phyloP scores from a whole-genome alignment of 2,113 vertebrate species.

The Mastomys coucha region DNA sequence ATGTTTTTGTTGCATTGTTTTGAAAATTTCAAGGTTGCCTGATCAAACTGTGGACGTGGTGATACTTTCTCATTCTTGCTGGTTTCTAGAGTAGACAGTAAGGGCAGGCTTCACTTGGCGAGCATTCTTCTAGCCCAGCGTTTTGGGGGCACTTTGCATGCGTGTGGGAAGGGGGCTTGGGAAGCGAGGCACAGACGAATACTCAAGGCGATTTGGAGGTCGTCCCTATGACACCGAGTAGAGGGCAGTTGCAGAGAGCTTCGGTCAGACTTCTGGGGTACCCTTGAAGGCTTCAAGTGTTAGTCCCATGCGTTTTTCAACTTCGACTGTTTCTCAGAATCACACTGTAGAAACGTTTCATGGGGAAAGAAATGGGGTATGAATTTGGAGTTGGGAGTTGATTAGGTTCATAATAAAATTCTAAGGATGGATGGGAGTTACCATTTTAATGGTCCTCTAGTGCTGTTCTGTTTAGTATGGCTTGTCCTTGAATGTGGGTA shows the following conservation, averaged over 20 bases:
- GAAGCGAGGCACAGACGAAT: conserved; percentile 34
- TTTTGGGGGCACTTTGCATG: conserved; percentile 38
- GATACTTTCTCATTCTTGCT: conserved; percentile 60
- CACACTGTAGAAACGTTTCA: neutral
- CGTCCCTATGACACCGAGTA: conserved; percentile 16
- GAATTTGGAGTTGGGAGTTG: conserved; percentile 39
- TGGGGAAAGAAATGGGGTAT: conserved; percentile 32
- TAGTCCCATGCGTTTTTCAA: conserved; percentile 40
- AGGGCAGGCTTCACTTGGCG: conserved; percentile 33
- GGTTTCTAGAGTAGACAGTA: conserved; percentile 57
- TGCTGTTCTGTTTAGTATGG: conserved; percentile 47
- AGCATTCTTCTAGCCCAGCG: conserved; percentile 31
- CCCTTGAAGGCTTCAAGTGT: conserved; percentile 24
- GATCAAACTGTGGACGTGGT: conserved; percentile 61
- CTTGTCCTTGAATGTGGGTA: conserved; percentile 41
- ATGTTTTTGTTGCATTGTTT: conserved; percentile 80
- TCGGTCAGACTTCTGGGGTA: conserved; percentile 57
- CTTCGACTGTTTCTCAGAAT: conserved; percentile 49
- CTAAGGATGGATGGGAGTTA: conserved; percentile 49
- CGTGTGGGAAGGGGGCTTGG: conserved; percentile 10
- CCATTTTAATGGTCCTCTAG: conserved; percentile 54
- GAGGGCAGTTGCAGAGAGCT: conserved; percentile 37
- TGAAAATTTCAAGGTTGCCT: conserved; percentile 57
- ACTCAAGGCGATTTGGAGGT: conserved; percentile 64
- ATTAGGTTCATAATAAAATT: conserved; percentile 64